Evolutionary conservation across 2,797 vertebrate genomes (phyloP), one percentile per base, ranked within the genome.

Genomic region (Pseudomugil tenellus): DNA sequence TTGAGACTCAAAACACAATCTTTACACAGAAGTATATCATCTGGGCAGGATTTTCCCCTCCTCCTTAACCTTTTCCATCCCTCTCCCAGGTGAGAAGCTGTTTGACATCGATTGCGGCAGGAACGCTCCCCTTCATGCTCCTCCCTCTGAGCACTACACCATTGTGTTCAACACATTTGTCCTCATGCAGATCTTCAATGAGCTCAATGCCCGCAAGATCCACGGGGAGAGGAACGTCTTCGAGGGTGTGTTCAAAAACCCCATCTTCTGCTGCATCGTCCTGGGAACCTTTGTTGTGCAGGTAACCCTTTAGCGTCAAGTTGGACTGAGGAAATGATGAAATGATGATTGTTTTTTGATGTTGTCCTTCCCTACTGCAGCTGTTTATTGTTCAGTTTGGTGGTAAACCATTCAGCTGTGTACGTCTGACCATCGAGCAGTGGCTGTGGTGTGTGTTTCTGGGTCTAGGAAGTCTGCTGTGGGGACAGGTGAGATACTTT

Each of bases 91-190:
- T 55, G 98, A 99, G 87, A 92, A 90, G 67, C 88, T 99, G 67
- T 98, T 99, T 65, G 93, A 96, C 86, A 96, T 98, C 0, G 98
- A 99, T 92, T 94, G 90, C 0, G 98, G 98, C 70, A 93, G 98
- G 83, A 94, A 99, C 0, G 93, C 96, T 0, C 97, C 97, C 0
- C 94, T 99, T 28, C 97, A 99, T 51, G 94, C 97, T 0, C 96
- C 97, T 0, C 96, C 98, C 72, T 97, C 97, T 0, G 97, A 98
- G 67, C 98, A 99, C 86, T 98, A 98, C 85, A 98, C 98, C 84
- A 96, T 99, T 65, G 96, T 99, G 81, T 99, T 99, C 93, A 99
- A 98, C 92, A 97, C 97, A 1, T 99, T 99, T 6, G 98, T 99
- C 87, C 94, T 99, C 94, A 97, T 99, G 97, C 98, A 99, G 88